Base-by-base conservation (phyloP, 2,888 invertebrate genomes). In the Hirtodrosophila confusa region DNA sequence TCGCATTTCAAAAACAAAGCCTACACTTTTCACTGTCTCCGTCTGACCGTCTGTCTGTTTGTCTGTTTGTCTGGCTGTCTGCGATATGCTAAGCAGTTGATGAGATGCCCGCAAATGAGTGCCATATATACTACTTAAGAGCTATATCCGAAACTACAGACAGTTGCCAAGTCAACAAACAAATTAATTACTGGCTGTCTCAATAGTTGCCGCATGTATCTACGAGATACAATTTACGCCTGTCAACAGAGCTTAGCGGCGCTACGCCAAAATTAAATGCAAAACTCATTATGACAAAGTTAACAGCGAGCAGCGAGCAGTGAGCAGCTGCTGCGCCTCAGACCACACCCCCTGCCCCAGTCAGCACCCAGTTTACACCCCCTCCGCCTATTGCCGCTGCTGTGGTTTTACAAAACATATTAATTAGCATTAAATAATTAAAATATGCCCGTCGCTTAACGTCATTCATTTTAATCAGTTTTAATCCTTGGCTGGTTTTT, bases 391-490 rank as follows among this genome's bases (percentile, higher is more conserved):
- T 8, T 57, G 49, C 10, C 51, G 58, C 37, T 65, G 63, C 58
- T 86, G 83, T 66, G 87, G 86, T 85, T 87, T 85, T 73, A 82
- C 76, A 79, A 85, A 84, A 84, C 84, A 84, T 87, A 84, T 84
- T 84, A 84, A 84, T 84, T 84, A 84, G 86, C 83, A 84, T 84
- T 84, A 87, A 87, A 87, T 84, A 87, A 84, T 84, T 84, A 84
- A 86, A 86, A 84, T 84, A 84, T 86, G 80, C 83, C 76, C 56
- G 74, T 70, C 84, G 80, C 86, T 82, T 82, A 86, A 83, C 80
- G 84, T 86, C 82, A 86, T 82, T 86, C 84, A 80, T 84, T 82
- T 82, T 86, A 86, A 82, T 82, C 82, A 86, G 82, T 80, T 82
- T 82, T 82, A 82, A 86, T 80, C 80, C 80, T 69, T 60, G 55